These are phyloP conservation scores for Trachelus stipa DNA, from an alignment of 2,888 invertebrate genomes.

Conservation along the genomic window DNA sequence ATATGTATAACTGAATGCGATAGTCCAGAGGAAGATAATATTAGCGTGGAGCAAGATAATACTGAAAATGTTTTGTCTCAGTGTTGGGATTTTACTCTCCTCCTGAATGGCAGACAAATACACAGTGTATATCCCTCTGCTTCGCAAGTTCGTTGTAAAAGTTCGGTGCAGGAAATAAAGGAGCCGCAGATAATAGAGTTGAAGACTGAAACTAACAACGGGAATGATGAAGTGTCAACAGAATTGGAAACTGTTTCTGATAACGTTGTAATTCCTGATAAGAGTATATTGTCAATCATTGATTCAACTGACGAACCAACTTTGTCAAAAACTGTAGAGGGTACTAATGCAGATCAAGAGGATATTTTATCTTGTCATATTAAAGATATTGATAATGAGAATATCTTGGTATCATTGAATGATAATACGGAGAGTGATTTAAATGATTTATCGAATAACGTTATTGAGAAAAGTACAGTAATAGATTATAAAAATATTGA, in stretches of 20 bases:
- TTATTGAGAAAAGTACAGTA: not conserved
- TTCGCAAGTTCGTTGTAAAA: constrained; percentile 3
- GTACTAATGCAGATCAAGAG: not conserved
- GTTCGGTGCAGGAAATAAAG: not conserved
- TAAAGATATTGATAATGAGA: not conserved
- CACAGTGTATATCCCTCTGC: constrained; percentile 34
- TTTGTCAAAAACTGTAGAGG: not conserved
- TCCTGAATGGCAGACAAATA: constrained; percentile 33
- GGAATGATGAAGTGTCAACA: constrained; percentile 9
- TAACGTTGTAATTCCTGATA: not conserved
- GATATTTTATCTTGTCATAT: not conserved
- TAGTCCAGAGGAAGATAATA: constrained; percentile 10
- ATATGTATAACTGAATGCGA: constrained; percentile 17
- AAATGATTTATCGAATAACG: not conserved
- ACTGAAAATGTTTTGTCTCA: constrained; percentile 35
- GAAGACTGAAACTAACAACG: not conserved
- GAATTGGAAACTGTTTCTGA: not conserved
- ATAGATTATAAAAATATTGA: not conserved
- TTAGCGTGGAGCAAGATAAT: constrained; percentile 11
- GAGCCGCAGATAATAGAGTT: not conserved
- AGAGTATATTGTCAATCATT: not conserved
- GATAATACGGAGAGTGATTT: not conserved
- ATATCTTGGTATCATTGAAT: not conserved
- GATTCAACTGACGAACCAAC: not conserved
- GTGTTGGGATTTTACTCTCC: constrained; percentile 45